Base-by-base conservation (phyloP, 23 tunicate genomes). In the Oikopleura dioica region DNA sequence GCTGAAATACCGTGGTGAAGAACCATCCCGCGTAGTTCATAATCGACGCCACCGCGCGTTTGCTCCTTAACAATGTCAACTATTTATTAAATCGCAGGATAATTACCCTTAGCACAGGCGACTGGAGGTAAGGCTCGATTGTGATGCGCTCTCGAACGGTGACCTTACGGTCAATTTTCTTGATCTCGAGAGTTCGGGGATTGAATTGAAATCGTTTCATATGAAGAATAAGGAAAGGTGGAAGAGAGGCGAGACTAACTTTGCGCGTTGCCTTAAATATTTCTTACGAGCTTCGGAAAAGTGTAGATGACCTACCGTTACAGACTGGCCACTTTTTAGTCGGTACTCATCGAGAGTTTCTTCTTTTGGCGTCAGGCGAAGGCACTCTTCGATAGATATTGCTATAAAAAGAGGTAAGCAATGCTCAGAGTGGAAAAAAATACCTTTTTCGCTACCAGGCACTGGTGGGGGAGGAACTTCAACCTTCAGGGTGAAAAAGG, bases 1-100 rank as follows among this genome's bases (percentile, higher is more conserved):
- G 72, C 72, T 31, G 72, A 63, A 4, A 63, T 28, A 23, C 72
- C 72, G 33, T 63, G 72, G 72, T 63, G 72, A 63, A 63, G 72
- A 4, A 63, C 72, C 4, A 63, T 63, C 2, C 33, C 33, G 33
- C 30, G 16, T 28, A 63, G 33, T 28, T 63, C 72, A 31, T 63
- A 63, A 21, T 16, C 5, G 26, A 63, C 26, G 33, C 30, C 30
- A 23, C 72, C 5, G 30, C 4, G 4, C 30, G 72, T 63, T 63
- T 63, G 72, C 4, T 63, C 72, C 72, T 63, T 63, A n/a, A n/a
- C n/a, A n/a, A n/a, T n/a, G n/a, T n/a, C n/a, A n/a, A n/a, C n/a
- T n/a, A n/a, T n/a, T n/a, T n/a, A n/a, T n/a, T n/a, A n/a, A n/a
- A n/a, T n/a, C n/a, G n/a, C n/a, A n/a, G n/a, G n/a, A n/a, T n/a